Evolutionary conservation across 2,797 vertebrate species (phyloP), one percentile per base, ranked within the genome.

Genomic region (Atherinosoma microstoma): DNA sequence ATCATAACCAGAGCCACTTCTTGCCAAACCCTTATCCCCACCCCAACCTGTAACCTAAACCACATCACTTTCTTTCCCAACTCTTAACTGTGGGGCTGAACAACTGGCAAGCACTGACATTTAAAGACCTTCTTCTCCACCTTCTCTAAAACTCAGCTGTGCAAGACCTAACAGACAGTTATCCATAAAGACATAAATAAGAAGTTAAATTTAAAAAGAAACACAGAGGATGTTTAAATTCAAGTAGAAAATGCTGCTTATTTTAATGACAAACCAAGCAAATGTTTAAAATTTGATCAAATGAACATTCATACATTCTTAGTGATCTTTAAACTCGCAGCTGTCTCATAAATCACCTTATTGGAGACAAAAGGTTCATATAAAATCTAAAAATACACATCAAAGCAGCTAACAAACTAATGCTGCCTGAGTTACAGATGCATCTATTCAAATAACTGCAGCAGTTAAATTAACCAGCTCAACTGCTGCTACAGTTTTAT

Each of bases 121-220:
- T 84, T 87, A 84, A 84, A 87, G 76, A 67, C 73, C 78, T 59
- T 20, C 0, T 4, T 24, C 45, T 3, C 60, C 69, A 70, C 73
- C 67, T 40, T 58, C 66, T 61, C 67, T 45, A 32, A 73, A 70
- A 35, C 65, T 77, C 87, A 90, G 86, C 85, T 89, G 86, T 80
- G 83, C 75, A 70, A 65, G 61, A 73, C 42, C 72, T 32, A 87
- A 87, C 85, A 88, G 78, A 88, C 83, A 81, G 87, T 80, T 82
- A 20, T 42, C 42, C 34, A 65, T 70, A 80, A 69, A 67, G 38
- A 42, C 20, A 40, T 15, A 80, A 53, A 24, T 24, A 22, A 8
- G 42, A 18, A 13, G 3, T 66, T 61, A 1, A 58, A 6, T 15
- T 29, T 15, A 58, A 32, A 68, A 63, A 47, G 30, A 42, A 38